Evolutionary conservation across 1,140 invertebrate genomes (phyloP).

Genomic region (Apis florea): DNA sequence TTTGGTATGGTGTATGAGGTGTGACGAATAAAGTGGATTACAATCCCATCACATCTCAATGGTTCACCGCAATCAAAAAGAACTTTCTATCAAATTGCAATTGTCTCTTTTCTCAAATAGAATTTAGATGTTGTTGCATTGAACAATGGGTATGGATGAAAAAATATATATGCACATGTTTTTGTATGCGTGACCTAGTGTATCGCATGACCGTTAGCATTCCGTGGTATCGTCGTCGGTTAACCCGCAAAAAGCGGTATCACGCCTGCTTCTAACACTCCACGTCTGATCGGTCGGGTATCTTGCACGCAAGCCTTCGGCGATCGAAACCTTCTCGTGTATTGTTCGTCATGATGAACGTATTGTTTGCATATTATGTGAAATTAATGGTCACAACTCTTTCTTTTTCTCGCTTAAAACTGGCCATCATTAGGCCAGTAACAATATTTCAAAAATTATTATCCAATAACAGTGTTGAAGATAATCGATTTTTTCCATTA

Average conservation of each 20-base stretch:
- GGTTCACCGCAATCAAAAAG: conserved; percentile 46
- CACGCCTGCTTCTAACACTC: conserved; percentile 63
- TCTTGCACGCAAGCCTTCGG: conserved; percentile 52
- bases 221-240: conserved; percentile 53
- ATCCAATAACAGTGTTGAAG: no score
- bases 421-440: not conserved
- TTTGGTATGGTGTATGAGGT: conserved; percentile 50
- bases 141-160: conserved; percentile 2
- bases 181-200: conserved; percentile 42
- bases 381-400: conserved; percentile 12
- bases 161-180: not conserved
- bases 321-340: conserved; percentile 48
- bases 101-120: not conserved
- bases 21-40: conserved; percentile 65
- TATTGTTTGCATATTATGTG: conserved; percentile 59
- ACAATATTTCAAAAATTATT: not conserved
- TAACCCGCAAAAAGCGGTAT: conserved; percentile 60
- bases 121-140: not conserved
- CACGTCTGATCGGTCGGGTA: conserved; percentile 40
- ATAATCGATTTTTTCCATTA: not conserved
- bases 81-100: conserved; percentile 32
- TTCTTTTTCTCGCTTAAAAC: not conserved
- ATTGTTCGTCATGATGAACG: conserved; percentile 32
- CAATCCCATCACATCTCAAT: conserved; percentile 30
- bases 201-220: conserved; percentile 54